phyloP scores from a whole-genome alignment of 2,888 invertebrate genomes.

The Harpalus rubripes region DNA sequence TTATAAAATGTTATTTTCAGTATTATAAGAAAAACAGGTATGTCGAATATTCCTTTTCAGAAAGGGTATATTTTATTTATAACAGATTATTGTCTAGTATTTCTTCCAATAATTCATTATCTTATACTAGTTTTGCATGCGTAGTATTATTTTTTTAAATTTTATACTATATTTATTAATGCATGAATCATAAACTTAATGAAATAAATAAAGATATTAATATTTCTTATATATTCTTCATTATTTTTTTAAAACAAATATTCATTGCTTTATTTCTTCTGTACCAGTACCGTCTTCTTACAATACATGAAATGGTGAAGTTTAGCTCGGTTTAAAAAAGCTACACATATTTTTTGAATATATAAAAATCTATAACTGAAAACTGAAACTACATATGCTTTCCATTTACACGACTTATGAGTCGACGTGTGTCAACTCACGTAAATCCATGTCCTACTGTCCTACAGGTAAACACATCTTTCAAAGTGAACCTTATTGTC shows the following conservation, averaged over 20 bases:
- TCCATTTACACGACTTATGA: too few species aligned
- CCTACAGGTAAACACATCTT: too few species aligned
- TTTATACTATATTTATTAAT: neutral
- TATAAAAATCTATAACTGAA: too few species aligned
- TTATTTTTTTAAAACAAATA: constrained; percentile 3
- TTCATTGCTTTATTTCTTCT: neutral
- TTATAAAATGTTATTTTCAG: constrained; percentile 35
- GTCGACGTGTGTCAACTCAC: too few species aligned
- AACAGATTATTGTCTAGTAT: neutral
- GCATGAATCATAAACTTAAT: neutral
- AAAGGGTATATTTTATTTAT: constrained; percentile 29
- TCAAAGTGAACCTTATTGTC: too few species aligned
- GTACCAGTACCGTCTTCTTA: neutral
- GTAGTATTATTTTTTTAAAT: neutral
- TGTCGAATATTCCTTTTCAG: constrained; percentile 29
- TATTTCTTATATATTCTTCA: neutral
- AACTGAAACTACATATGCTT: too few species aligned
- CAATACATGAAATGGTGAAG: neutral
- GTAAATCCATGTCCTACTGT: too few species aligned
- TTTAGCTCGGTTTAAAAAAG: too few species aligned
- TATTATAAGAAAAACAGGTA: constrained; percentile 41
- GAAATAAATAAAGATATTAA: constrained; percentile 1
- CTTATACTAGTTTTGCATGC: constrained; percentile 6
- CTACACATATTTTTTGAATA: too few species aligned
- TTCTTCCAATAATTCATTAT: neutral